Conservation (phyloP, 2,797 vertebrate species). For the Helarctos malayanus region DNA sequence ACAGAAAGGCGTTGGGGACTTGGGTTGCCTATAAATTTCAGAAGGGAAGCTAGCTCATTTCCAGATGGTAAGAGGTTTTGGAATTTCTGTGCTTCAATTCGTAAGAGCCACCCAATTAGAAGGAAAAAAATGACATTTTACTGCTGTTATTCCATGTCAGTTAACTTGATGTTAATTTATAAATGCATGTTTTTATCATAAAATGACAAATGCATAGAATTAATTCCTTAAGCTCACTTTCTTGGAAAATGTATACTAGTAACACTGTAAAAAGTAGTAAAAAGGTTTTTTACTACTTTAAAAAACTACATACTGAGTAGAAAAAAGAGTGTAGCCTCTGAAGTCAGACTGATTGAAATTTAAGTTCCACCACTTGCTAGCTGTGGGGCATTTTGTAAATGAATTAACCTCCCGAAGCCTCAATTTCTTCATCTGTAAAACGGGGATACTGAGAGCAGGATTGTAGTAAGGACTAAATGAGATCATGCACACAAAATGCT, state of each 20-base stretch:
- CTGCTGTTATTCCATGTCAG: background rate
- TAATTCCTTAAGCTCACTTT: slow-evolving; percentile 22
- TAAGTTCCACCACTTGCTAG: background rate
- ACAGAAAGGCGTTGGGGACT: background rate
- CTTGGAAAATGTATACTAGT: background rate
- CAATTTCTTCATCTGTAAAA: background rate
- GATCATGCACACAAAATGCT: background rate
- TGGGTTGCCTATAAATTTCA: background rate
- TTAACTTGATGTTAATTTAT: slow-evolving; percentile 62
- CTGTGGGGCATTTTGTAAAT: background rate
- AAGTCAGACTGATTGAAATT: background rate
- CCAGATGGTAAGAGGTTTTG: background rate
- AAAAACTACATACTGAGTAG: background rate
- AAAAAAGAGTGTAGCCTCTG: background rate
- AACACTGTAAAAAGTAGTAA: background rate
- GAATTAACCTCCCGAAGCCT: background rate
- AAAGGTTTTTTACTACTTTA: background rate
- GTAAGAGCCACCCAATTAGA: slow-evolving; percentile 29
- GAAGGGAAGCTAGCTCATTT: background rate
- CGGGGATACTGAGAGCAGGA: no score
- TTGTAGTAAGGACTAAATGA: background rate
- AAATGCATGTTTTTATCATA: slow-evolving; percentile 34
- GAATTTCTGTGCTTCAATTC: slow-evolving; percentile 21
- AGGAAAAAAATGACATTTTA: background rate
- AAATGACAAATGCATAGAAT: slow-evolving; percentile 62